Percentiles rank a stretch among this genome's conserved stretches.
Conservation (phyloP, 2,888 invertebrate genomes). For the Choristoneura rosaceana region DNA sequence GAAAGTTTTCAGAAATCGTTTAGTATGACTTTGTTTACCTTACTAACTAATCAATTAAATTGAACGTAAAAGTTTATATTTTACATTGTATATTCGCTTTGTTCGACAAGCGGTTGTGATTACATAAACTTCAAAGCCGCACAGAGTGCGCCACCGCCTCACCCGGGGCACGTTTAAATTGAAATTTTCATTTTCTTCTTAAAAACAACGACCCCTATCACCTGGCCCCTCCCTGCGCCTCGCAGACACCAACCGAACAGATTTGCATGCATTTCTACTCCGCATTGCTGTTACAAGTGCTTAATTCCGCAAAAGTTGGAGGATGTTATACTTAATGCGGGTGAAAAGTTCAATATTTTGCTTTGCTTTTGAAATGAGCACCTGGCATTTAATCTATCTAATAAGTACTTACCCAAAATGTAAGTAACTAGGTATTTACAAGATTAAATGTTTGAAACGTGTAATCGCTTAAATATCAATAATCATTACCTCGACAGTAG, state of each 20-base stretch:
- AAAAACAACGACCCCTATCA: slow-evolving; percentile 64
- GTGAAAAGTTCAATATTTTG: background rate
- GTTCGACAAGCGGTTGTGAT: slow-evolving; percentile 1
- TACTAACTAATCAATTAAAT: no score
- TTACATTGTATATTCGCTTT: background rate
- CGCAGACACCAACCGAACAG: slow-evolving; percentile 60
- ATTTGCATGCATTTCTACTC: slow-evolving; percentile 72
- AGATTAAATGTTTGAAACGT: background rate
- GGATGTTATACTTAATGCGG: background rate
- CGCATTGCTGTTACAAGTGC: slow-evolving; percentile 44
- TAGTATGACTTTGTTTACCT: no score
- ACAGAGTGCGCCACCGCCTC: slow-evolving; percentile 55
- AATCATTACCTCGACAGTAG: slow-evolving; percentile 83
- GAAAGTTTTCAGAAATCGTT: no score
- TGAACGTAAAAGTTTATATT: no score
- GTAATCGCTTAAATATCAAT: slow-evolving; percentile 25
- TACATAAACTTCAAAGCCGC: slow-evolving; percentile 42
- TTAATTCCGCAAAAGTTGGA: slow-evolving; percentile 18
- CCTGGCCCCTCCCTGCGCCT: slow-evolving; percentile 53
- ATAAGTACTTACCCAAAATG: no score
- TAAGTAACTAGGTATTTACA: no score
- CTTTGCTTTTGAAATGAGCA: background rate
- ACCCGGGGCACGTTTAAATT: slow-evolving; percentile 80
- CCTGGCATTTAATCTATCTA: background rate
- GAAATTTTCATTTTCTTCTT: slow-evolving; percentile 79